Evolutionary conservation across 23 tunicate genomes (phyloP).

Genomic region (Aplidium turbinatum): DNA sequence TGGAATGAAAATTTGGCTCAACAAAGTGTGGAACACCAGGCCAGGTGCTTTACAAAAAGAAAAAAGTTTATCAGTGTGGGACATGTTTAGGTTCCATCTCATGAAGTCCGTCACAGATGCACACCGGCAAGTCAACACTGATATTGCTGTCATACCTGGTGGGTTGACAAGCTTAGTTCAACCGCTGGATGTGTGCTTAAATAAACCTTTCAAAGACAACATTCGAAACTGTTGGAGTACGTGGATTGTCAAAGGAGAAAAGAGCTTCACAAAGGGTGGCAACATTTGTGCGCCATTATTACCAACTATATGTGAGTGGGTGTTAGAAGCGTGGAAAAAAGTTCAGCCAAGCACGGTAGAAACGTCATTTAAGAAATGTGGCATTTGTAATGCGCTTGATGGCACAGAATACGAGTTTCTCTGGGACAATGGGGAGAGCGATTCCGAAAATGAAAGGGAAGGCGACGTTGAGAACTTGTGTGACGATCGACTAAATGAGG

Average conservation of each 20-base stretch:
- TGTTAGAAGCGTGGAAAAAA: conserved; percentile 1
- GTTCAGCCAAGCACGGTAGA: background rate
- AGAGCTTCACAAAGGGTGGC: conserved; percentile 8
- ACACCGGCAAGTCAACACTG: background rate
- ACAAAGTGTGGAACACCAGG: conserved; percentile 17
- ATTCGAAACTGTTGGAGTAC: background rate
- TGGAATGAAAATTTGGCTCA: conserved; percentile 6
- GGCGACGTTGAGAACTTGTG: too few relatives aligned
- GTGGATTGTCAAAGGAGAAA: conserved; percentile 13
- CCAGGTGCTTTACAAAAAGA: conserved; percentile 26
- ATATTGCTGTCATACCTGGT: conserved; percentile 31
- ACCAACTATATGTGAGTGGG: conserved; percentile 1
- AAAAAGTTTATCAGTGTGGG: conserved; percentile 15
- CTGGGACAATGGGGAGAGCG: too few relatives aligned
- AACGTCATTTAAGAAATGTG: conserved; percentile 7
- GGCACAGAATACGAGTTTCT: conserved; percentile 3
- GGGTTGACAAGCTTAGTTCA: conserved; percentile 28
- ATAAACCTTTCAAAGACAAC: conserved; percentile 36
- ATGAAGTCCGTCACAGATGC: conserved; percentile 10
- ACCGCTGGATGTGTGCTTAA: conserved; percentile 33
- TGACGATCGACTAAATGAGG: too few relatives aligned
- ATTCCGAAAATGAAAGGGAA: too few relatives aligned
- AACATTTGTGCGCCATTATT: background rate
- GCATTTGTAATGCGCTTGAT: conserved; percentile 9
- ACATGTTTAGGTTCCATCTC: conserved; percentile 20